Percentiles rank a stretch among this genome's conserved stretches.
Conservation (phyloP, 2,888 invertebrate genomes). For the Quadroppia sp. region DNA sequence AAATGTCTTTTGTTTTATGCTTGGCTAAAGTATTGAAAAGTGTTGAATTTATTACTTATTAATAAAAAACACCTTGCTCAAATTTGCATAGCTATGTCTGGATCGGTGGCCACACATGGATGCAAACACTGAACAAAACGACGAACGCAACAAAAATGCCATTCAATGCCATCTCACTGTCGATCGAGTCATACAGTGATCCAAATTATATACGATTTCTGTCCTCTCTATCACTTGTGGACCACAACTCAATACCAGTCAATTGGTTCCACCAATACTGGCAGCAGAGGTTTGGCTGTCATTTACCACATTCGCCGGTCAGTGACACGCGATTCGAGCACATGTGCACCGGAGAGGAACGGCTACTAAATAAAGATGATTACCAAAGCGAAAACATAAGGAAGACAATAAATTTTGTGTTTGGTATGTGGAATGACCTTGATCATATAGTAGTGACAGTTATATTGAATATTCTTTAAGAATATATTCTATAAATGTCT, state of each 20-base stretch:
- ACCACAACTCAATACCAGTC: background rate
- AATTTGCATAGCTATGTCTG: slow-evolving; percentile 26
- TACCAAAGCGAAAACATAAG: too few relatives aligned
- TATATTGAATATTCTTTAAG: too few relatives aligned
- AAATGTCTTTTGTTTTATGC: too few relatives aligned
- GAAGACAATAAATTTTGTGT: background rate
- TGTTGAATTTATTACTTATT: slow-evolving; percentile 28
- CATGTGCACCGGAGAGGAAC: slow-evolving; percentile 50
- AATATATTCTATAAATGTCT: too few relatives aligned
- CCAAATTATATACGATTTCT: background rate
- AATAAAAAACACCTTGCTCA: slow-evolving; percentile 1
- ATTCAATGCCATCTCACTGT: background rate
- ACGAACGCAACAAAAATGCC: background rate
- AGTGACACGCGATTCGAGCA: slow-evolving; percentile 48
- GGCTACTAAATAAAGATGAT: slow-evolving; percentile 48
- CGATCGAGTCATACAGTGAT: background rate
- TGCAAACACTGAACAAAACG: background rate
- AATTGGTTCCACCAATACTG: slow-evolving; percentile 55
- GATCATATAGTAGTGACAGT: too few relatives aligned
- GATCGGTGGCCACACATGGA: slow-evolving; percentile 37
- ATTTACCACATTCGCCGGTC: slow-evolving; percentile 50
- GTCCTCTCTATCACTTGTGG: background rate
- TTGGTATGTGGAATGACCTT: too few relatives aligned
- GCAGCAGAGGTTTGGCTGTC: slow-evolving; percentile 52
- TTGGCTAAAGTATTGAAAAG: too few relatives aligned